Base-by-base conservation (phyloP, 2,113 vertebrate genomes). In the Aegotheles bennettii region DNA sequence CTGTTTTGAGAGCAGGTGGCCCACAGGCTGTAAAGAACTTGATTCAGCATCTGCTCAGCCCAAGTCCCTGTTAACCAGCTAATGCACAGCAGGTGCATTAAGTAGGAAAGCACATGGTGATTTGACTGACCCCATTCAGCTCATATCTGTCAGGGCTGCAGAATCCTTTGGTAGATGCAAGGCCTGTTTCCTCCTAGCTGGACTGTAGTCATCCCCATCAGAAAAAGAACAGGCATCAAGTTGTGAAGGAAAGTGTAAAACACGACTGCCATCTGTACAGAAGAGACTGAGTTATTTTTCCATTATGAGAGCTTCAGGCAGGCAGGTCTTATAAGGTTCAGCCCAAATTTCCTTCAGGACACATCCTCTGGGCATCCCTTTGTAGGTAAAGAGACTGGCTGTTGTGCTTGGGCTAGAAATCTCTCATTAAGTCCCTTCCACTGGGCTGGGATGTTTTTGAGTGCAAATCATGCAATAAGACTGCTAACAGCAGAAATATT, bases 1-100 rank as follows among this genome's bases (percentile, higher is more conserved):
- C 35, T 31, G n/a, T 50, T 7, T 2, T 0, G 0, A 45, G 29
- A 78, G n/a, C 64, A 36, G 6, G 6, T 4, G 25, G 24, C 47
- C 33, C 43, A n/a, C 29, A 29, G 40, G 40, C 43, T 83, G 20
- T 26, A 64, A 71, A 59, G 43, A 68, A 43, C 11, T 64, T 29
- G 23, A 36, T 50, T 64, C 48, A 38, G 35, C 35, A n/a, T 80
- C 71, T 64, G 38, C 40, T 75, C 38, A 84, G n/a, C 43, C 38
- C 20, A 11, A 13, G 31, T n/a, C 10, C 26, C 57, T 56, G 25
- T 48, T 35, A 79, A 53, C 51, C 26, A 35, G 16, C 29, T 42
- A 14, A 48, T 25, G 23, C 28, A 21, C 36, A 59, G 36, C 33
- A 40, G 35, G n/a, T 40, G 40, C 25, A 14, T 21, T 36, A 33